These are phyloP conservation scores for Diabrotica virgifera DNA, from an alignment of 1,140 invertebrate genomes.

Conservation along the genomic window DNA sequence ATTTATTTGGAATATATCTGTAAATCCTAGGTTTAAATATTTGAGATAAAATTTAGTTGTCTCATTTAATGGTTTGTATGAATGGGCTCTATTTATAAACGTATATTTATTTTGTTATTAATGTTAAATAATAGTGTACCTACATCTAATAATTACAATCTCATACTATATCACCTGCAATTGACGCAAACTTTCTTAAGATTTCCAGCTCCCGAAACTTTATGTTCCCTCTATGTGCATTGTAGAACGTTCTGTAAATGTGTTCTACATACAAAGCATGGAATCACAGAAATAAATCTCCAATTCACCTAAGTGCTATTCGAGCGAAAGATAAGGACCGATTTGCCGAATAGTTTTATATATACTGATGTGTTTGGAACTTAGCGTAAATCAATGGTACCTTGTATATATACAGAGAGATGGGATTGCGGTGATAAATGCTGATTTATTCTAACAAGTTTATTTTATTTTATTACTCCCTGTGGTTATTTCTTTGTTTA, in stretches of 20 bases:
- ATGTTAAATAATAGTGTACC: too few species aligned
- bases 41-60: too few species aligned
- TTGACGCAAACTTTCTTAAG: not conserved
- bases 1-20: too few species aligned
- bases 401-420: not conserved
- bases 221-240: not conserved
- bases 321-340: constrained; percentile 10
- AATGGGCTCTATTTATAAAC: too few species aligned
- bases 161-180: too few species aligned
- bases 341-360: constrained; percentile 13
- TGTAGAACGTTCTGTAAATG: not conserved
- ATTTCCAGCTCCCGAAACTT: not conserved
- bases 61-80: too few species aligned
- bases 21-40: too few species aligned
- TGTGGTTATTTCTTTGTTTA: too few species aligned
- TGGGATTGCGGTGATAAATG: constrained; percentile 4
- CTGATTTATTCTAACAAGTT: constrained; percentile 10
- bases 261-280: constrained; percentile 11
- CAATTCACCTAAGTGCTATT: constrained; percentile 13
- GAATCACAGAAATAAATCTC: constrained; percentile 7
- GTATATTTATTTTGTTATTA: too few species aligned
- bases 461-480: not conserved
- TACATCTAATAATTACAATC: too few species aligned
- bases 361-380: constrained; percentile 13
- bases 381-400: constrained; percentile 11